These are phyloP conservation scores for Ceratitis capitata DNA, from an alignment of 1,140 invertebrate genomes.

Conservation along the genomic window DNA sequence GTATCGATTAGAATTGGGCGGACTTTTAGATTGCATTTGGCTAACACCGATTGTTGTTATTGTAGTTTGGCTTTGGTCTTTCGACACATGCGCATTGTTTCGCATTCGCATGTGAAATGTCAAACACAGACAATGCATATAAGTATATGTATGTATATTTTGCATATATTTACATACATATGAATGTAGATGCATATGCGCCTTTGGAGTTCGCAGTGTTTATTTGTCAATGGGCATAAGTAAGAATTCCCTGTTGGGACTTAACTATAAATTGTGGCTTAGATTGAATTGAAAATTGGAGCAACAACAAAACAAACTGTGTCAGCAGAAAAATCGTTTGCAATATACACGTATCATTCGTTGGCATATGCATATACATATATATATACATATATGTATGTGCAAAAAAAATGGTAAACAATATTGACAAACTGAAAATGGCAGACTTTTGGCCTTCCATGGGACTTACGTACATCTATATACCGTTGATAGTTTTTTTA, in stretches of 20 bases:
- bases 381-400: no score
- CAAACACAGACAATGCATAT: not conserved
- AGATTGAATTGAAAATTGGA: not conserved
- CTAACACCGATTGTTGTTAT: not conserved
- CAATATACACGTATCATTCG: not conserved
- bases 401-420: not conserved
- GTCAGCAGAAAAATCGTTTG: not conserved
- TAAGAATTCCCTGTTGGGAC: not conserved
- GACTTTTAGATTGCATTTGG: not conserved
- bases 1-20: not conserved
- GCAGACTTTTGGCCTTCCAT: not conserved
- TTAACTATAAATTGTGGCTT: conserved; percentile 32
- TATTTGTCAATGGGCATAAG: not conserved
- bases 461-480: not conserved
- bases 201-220: not conserved
- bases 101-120: not conserved
- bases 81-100: not conserved
- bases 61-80: not conserved
- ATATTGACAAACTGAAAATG: not conserved
- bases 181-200: not conserved
- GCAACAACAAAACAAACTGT: not conserved
- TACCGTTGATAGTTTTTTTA: no score
- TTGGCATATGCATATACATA: not conserved
- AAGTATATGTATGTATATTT: not conserved
- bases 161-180: not conserved